Evolutionary conservation across 35 echinoderm and acorn worm genomes (phyloP).

Genomic region (Ophioderma brevispina): DNA sequence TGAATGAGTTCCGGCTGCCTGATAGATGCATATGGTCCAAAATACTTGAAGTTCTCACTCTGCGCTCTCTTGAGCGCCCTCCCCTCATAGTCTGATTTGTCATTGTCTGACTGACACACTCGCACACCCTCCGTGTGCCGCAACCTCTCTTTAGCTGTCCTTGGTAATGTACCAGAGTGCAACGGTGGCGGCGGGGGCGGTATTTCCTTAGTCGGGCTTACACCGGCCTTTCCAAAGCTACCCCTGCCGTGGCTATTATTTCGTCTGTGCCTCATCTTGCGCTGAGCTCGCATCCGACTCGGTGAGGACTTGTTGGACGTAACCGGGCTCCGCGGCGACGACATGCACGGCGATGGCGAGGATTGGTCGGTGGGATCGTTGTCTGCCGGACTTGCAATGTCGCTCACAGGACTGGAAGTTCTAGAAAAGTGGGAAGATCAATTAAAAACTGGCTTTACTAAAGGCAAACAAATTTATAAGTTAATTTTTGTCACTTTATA

Average conservation of each 20-base stretch:
- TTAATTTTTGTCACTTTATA: too few species aligned
- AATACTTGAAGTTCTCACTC: slow-evolving; percentile 66
- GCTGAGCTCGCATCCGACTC: slow-evolving; percentile 37
- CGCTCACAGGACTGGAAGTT: slow-evolving; percentile 77
- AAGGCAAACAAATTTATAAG: too few species aligned
- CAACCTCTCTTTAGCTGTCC: slow-evolving; percentile 27
- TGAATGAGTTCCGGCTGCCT: slow-evolving; percentile 50
- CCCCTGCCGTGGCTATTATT: slow-evolving; percentile 82
- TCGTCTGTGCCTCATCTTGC: slow-evolving; percentile 71
- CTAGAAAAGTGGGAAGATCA: slow-evolving; percentile 28
- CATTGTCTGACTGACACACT: slow-evolving; percentile 48
- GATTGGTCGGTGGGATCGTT: slow-evolving; percentile 43
- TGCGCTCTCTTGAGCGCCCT: slow-evolving; percentile 35
- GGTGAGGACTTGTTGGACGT: slow-evolving; percentile 73
- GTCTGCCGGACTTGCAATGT: slow-evolving; percentile 64
- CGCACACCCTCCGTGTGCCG: slow-evolving; percentile 26
- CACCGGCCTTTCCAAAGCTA: slow-evolving; percentile 41
- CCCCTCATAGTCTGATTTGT: slow-evolving; percentile 50
- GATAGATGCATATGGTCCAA: slow-evolving; percentile 57
- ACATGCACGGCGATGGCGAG: slow-evolving; percentile 53
- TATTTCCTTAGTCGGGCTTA: slow-evolving; percentile 19
- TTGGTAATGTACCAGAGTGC: slow-evolving; percentile 3
- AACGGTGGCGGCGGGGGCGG: slow-evolving; percentile 20
- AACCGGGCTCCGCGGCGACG: slow-evolving; percentile 30
- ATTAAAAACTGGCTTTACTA: too few species aligned